Percentiles rank a stretch among this genome's conserved stretches.
These are phyloP conservation scores for Eupithecia abbreviata DNA, from an alignment of 2,888 invertebrate species.

Conservation along the genomic window DNA sequence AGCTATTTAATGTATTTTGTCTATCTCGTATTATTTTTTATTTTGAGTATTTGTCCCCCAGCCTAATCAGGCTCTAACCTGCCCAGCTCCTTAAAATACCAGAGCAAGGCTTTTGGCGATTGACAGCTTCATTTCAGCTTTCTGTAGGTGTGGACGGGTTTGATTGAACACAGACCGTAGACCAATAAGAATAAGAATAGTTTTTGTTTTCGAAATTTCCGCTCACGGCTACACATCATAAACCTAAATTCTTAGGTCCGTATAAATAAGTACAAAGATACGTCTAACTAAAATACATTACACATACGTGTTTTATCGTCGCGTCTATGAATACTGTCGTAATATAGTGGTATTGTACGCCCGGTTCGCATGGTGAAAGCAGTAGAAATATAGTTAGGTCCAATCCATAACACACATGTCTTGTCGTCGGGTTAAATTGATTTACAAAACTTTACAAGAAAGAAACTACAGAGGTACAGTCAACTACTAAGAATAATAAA, in stretches of 20 bases:
- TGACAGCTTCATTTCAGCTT: too few species aligned
- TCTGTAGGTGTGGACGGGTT: too few species aligned
- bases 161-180: too few species aligned
- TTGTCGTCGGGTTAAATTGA: slow-evolving; percentile 24
- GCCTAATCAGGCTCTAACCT: too few species aligned
- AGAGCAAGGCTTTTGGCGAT: too few species aligned
- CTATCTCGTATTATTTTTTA: too few species aligned
- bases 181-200: too few species aligned
- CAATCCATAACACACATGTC: slow-evolving; percentile 42
- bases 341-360: slow-evolving; percentile 52
- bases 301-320: not conserved
- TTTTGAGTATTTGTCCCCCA: too few species aligned
- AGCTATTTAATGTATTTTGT: too few species aligned
- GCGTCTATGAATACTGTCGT: slow-evolving; percentile 25
- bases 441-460: not conserved
- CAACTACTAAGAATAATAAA: not conserved
- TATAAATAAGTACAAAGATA: not conserved
- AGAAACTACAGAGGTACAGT: not conserved
- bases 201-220: too few species aligned
- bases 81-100: too few species aligned
- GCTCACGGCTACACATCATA: not conserved
- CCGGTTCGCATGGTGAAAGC: slow-evolving; percentile 56
- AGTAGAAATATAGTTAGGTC: slow-evolving; percentile 46
- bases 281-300: not conserved
- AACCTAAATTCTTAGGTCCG: not conserved